Percentiles rank a stretch among this genome's conserved stretches.
Conservation (phyloP, 2,113 vertebrate species). For the Bos javanicus region DNA sequence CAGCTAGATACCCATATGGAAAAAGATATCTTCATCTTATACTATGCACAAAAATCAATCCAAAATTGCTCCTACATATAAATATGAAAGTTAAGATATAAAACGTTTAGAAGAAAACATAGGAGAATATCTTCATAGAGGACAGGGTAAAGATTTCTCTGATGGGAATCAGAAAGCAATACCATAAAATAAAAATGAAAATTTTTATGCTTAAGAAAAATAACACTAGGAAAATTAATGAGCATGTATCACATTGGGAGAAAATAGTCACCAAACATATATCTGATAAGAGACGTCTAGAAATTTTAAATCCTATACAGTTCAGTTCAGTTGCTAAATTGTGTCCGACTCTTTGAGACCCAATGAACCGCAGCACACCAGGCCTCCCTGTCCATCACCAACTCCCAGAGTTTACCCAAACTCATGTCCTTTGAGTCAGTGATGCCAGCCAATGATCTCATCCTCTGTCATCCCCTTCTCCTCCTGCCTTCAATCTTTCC, state of each 20-base stretch:
- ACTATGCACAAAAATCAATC: background rate
- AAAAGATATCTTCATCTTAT: background rate
- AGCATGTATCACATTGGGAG: background rate
- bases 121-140: background rate
- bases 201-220: background rate
- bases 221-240: background rate
- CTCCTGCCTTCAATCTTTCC: background rate
- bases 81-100: background rate
- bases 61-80: background rate
- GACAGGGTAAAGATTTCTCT: background rate
- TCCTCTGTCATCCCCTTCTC: background rate
- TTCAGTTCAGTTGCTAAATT: background rate
- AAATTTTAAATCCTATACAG: background rate
- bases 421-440: fast-evolving
- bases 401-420: background rate
- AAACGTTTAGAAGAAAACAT: background rate
- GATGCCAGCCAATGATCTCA: background rate
- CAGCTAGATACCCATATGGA: background rate
- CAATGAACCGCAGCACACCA: background rate
- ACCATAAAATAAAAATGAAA: background rate
- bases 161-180: background rate
- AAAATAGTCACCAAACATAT: background rate
- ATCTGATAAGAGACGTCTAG: background rate
- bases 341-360: background rate
- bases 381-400: background rate